These are phyloP conservation scores for Xanthia icteritia DNA, from an alignment of 2,888 invertebrate genomes.

Conservation along the genomic window DNA sequence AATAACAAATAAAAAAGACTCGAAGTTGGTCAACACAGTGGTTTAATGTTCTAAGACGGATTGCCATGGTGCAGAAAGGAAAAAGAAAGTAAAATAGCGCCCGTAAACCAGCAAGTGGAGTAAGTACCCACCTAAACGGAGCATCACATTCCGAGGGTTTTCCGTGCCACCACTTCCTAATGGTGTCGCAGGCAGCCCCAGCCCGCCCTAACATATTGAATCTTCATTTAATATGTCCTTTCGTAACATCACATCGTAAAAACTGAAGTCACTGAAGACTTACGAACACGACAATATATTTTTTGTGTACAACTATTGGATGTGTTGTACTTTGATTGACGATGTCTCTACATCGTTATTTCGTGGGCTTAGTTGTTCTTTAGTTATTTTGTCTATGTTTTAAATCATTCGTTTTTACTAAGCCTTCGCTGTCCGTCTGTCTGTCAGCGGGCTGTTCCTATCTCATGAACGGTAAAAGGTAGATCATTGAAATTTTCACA, in stretches of 20 bases:
- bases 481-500: too few relatives aligned
- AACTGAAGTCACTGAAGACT: conserved; percentile 75
- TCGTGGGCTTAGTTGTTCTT: not conserved
- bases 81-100: not conserved
- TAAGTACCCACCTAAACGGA: conserved; percentile 67
- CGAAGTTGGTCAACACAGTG: too few relatives aligned
- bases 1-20: too few relatives aligned
- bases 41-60: too few relatives aligned
- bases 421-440: too few relatives aligned
- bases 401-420: not conserved
- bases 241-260: conserved; percentile 76
- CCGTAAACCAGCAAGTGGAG: conserved; percentile 47
- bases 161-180: conserved; percentile 88
- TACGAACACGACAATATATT: conserved; percentile 67
- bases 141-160: conserved; percentile 85
- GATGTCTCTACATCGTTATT: too few relatives aligned
- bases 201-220: conserved; percentile 85
- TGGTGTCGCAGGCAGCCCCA: conserved; percentile 81
- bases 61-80: too few relatives aligned
- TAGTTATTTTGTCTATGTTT: not conserved
- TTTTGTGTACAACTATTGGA: conserved; percentile 63
- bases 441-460: too few relatives aligned
- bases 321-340: conserved; percentile 50
- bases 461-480: too few relatives aligned
- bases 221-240: conserved; percentile 86